Evolutionary conservation across 2,888 invertebrate species (phyloP).

Genomic region (Norana najaformis): DNA sequence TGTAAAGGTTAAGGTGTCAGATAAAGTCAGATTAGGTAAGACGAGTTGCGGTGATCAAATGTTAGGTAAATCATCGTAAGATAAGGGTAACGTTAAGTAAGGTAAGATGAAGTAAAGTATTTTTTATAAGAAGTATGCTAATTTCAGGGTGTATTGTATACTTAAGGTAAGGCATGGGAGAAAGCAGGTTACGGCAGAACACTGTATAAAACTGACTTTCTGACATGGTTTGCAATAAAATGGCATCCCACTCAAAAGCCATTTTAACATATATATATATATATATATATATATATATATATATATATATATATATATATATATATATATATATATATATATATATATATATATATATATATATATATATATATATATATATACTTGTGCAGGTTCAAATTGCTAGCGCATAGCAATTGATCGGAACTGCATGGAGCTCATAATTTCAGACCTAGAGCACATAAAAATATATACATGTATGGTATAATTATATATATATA

Average conservation of each 20-base stretch:
- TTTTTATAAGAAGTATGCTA: too few species aligned
- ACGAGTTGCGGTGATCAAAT: too few species aligned
- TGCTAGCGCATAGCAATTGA: background rate
- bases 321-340: background rate
- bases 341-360: background rate
- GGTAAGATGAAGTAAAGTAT: too few species aligned
- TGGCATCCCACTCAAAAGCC: background rate
- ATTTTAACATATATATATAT: background rate
- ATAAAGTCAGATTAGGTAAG: too few species aligned
- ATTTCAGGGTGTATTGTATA: too few species aligned
- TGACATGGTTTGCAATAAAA: background rate
- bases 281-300: too few species aligned
- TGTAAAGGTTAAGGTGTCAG: too few species aligned
- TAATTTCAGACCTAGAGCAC: background rate
- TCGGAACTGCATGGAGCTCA: background rate
- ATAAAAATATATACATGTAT: background rate
- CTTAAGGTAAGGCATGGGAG: background rate
- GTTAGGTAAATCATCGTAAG: too few species aligned
- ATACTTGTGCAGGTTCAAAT: background rate
- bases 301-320: background rate
- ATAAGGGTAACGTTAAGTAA: too few species aligned
- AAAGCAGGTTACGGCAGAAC: background rate
- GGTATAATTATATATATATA: background rate
- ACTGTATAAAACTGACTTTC: too few species aligned
- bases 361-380: background rate